Evolutionary conservation across 23 tunicate genomes (phyloP).

Genomic region (Oikopleura albicans): DNA sequence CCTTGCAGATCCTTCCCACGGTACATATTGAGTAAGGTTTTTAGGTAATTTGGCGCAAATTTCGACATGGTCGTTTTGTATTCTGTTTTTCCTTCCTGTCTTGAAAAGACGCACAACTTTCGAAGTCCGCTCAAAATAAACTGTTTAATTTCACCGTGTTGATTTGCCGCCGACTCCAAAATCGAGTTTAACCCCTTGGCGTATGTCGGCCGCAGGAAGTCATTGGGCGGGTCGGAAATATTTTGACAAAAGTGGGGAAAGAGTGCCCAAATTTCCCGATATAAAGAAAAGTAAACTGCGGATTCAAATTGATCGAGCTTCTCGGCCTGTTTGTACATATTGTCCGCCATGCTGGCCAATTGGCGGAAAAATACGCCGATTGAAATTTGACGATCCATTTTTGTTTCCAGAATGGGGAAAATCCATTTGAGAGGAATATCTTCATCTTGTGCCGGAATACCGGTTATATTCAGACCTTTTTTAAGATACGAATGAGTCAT

Average conservation of each 20-base stretch:
- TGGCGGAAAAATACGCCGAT: not conserved
- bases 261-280: not conserved
- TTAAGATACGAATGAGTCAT: too few relatives aligned
- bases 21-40: not conserved
- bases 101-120: not conserved
- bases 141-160: not conserved
- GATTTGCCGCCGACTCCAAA: not conserved
- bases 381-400: not conserved
- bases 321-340: not conserved
- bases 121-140: not conserved
- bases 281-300: not conserved
- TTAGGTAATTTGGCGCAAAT: not conserved
- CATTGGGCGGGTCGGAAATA: not conserved
- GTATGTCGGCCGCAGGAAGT: not conserved
- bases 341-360: not conserved
- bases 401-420: not conserved
- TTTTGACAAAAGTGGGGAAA: constrained; percentile 12
- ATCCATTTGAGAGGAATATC: constrained; percentile 1
- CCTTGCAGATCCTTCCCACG: too few relatives aligned
- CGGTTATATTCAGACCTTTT: not conserved
- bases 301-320: not conserved
- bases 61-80: not conserved
- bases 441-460: not conserved
- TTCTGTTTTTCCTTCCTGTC: not conserved
- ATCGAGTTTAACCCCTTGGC: not conserved